Percentiles rank a stretch among this genome's conserved stretches.
Evolutionary conservation across 2,888 invertebrate genomes (phyloP).

Genomic region (Andrena camellia): DNA sequence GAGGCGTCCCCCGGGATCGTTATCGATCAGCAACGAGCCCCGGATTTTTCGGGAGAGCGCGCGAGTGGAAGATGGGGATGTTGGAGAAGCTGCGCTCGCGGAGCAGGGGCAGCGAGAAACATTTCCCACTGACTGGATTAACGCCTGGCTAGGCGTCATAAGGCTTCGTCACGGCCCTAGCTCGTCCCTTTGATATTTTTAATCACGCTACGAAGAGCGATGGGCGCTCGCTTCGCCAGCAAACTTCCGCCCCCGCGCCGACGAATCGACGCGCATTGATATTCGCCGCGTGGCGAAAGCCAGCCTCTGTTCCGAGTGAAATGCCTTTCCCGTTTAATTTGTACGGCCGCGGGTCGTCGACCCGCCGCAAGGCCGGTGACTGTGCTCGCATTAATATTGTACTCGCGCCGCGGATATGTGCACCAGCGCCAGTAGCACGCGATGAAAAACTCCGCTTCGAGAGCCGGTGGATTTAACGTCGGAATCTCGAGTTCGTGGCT

Average conservation of each 20-base stretch:
- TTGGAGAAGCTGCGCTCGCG: not conserved
- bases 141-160: not conserved
- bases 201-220: not conserved
- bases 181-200: conserved; percentile 36
- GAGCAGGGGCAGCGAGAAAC: not conserved
- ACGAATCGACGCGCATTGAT: conserved; percentile 46
- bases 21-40: not conserved
- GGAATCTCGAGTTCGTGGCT: not conserved
- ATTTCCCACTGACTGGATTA: conserved; percentile 35
- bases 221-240: not conserved
- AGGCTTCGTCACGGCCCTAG: conserved; percentile 23
- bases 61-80: not conserved
- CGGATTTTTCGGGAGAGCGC: not conserved
- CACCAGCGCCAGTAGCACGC: not conserved
- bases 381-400: conserved; percentile 50
- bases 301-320: conserved; percentile 54
- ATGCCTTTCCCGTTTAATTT: conserved; percentile 60
- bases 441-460: not conserved
- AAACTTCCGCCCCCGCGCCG: not conserved
- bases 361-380: conserved; percentile 60
- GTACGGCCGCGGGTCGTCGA: conserved; percentile 54
- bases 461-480: not conserved
- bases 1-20: not conserved
- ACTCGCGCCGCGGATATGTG: conserved; percentile 13
- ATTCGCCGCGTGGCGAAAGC: conserved; percentile 61